A percentile compares a stretch with the other conserved stretches of the same genome.
Evolutionary conservation across 2,797 vertebrate genomes (phyloP).

Genomic region (Myotis pilosus): DNA sequence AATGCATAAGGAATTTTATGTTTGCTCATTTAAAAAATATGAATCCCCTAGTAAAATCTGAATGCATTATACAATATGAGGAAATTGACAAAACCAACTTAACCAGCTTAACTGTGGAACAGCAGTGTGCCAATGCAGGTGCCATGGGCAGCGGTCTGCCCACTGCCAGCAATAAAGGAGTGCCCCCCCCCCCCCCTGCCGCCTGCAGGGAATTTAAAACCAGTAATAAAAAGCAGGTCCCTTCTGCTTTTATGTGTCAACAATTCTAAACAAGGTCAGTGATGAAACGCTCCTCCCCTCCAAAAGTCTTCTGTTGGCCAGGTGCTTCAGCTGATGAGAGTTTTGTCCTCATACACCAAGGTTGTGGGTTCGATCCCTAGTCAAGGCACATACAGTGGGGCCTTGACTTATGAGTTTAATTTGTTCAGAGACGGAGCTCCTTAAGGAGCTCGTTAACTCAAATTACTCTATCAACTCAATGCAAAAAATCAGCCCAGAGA

Average conservation of each 20-base stretch:
- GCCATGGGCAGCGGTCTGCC: background rate
- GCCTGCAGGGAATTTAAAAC: background rate
- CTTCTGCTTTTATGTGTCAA: background rate
- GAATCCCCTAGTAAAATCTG: background rate
- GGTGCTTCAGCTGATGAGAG: background rate
- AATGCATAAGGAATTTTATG: background rate
- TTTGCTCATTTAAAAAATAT: background rate
- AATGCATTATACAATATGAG: background rate
- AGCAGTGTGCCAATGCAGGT: background rate
- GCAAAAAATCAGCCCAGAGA: too few species aligned
- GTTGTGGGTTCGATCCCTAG: background rate
- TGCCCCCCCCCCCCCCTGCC: too few species aligned
- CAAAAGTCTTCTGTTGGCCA: background rate
- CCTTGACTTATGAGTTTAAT: too few species aligned
- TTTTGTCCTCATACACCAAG: background rate
- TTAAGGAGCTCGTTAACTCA: too few species aligned
- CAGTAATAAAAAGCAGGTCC: background rate
- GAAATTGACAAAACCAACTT: background rate
- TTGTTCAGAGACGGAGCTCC: too few species aligned
- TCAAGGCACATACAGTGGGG: background rate
- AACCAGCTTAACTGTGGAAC: background rate
- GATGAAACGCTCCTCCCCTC: background rate
- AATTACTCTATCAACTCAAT: too few species aligned
- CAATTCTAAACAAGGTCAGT: background rate
- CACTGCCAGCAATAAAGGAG: background rate